Percentiles rank a stretch among this genome's conserved stretches.
Evolutionary conservation across 2,797 vertebrate genomes (phyloP).

Genomic region (Chaunax sp.): DNA sequence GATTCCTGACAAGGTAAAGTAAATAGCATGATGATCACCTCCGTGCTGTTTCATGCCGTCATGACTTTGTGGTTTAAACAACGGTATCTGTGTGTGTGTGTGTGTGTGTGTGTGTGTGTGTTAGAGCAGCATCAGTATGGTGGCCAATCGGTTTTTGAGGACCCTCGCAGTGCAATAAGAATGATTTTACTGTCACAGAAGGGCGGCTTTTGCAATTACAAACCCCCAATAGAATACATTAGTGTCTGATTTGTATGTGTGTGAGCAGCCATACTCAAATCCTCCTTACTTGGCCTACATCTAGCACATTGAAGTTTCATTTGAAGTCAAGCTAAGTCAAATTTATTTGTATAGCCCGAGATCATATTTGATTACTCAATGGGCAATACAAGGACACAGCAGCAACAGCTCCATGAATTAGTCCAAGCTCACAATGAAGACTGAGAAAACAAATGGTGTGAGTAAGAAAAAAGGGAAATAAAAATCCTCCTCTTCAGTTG

Average conservation of each 20-base stretch:
- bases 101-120: constrained; percentile 30
- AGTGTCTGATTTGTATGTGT: constrained; percentile 11
- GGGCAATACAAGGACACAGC: background rate
- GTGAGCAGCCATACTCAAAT: constrained; percentile 24
- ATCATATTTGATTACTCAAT: constrained; percentile 26
- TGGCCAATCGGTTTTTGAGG: constrained; percentile 38
- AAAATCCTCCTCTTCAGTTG: background rate
- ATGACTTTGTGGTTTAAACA: constrained; percentile 17
- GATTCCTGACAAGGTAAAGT: constrained; percentile 40
- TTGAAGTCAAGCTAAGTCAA: constrained; percentile 56
- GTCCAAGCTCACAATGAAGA: background rate
- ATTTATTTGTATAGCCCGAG: constrained; percentile 37
- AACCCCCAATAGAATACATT: constrained; percentile 42
- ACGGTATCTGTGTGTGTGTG: constrained; percentile 11
- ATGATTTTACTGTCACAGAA: constrained; percentile 51
- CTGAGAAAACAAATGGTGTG: background rate
- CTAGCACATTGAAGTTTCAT: constrained; percentile 59
- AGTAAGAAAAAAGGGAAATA: background rate
- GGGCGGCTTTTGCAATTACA: constrained; percentile 58
- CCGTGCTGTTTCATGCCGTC: constrained; percentile 27
- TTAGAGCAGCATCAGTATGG: constrained; percentile 13
- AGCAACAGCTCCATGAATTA: constrained; percentile 6
- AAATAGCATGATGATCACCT: constrained; percentile 42
- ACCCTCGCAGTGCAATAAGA: constrained; percentile 34
- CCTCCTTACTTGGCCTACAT: constrained; percentile 18